Evolutionary conservation across 2,113 vertebrate species (phyloP).

Genomic region (Eidolon helvum): DNA sequence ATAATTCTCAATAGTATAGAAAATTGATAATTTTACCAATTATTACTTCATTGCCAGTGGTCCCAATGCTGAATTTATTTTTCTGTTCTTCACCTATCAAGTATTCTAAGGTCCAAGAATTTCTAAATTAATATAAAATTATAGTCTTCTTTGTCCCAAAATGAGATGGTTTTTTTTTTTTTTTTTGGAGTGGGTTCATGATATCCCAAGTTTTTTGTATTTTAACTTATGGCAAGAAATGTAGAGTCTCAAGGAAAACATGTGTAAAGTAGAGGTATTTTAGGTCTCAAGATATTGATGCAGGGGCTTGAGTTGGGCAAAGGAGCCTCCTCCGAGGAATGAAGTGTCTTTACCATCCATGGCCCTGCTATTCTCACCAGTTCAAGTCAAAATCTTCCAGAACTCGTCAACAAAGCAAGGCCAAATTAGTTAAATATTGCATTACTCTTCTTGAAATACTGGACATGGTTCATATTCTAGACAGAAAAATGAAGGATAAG

Average conservation of each 20-base stretch:
- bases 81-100: not conserved
- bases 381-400: not conserved
- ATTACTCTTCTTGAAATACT: not conserved
- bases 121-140: not conserved
- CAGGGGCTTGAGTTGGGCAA: not conserved
- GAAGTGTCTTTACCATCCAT: not conserved
- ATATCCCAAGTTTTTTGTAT: not conserved
- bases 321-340: not conserved
- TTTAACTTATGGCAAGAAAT: not conserved
- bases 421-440: not conserved
- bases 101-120: not conserved
- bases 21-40: not conserved
- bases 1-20: not conserved
- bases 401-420: not conserved
- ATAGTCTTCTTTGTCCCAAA: not conserved
- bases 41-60: not conserved
- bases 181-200: not conserved
- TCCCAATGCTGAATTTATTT: not conserved
- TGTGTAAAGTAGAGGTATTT: not conserved
- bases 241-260: too few relatives aligned
- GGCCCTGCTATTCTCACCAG: not conserved
- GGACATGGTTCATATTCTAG: not conserved
- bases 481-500: not conserved
- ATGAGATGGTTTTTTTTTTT: too few relatives aligned
- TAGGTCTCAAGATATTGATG: not conserved